Conservation (phyloP, 2,113 vertebrate genomes). For the Hemibagrus wyckioides region DNA sequence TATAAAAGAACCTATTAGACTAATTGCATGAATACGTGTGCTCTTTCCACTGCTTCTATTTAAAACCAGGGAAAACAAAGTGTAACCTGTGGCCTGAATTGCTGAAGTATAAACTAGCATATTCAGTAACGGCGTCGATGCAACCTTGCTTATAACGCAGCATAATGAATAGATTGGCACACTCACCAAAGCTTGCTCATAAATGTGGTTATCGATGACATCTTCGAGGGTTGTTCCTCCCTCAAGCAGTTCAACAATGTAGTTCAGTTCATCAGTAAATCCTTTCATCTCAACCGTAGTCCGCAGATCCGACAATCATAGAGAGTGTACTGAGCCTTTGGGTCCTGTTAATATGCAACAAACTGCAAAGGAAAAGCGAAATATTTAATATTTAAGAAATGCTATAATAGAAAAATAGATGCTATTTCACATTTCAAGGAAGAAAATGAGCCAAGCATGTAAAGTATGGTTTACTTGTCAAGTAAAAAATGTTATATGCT, state of each 20-base stretch:
- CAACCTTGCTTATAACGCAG: not conserved
- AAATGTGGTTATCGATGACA: slow-evolving; percentile 93
- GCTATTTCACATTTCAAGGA: not conserved
- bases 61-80: not conserved
- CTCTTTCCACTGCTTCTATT: not conserved
- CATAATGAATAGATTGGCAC: not conserved
- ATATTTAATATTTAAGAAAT: not conserved
- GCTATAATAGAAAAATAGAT: not conserved
- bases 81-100: not conserved
- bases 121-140: too few relatives aligned
- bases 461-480: not conserved
- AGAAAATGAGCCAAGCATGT: not conserved
- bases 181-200: slow-evolving; percentile 91
- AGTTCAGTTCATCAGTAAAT: slow-evolving; percentile 93
- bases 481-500: not conserved
- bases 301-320: slow-evolving; percentile 98
- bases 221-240: slow-evolving; percentile 88
- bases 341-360: slow-evolving; percentile 99
- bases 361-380: slow-evolving; percentile 74
- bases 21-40: not conserved
- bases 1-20: not conserved
- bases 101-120: not conserved
- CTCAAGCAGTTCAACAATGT: slow-evolving; percentile 91
- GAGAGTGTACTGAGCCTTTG: slow-evolving; percentile 90
- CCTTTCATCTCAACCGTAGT: slow-evolving; percentile 99